Conservation (phyloP, 2,888 invertebrate species). For the Trachelus stipa region DNA sequence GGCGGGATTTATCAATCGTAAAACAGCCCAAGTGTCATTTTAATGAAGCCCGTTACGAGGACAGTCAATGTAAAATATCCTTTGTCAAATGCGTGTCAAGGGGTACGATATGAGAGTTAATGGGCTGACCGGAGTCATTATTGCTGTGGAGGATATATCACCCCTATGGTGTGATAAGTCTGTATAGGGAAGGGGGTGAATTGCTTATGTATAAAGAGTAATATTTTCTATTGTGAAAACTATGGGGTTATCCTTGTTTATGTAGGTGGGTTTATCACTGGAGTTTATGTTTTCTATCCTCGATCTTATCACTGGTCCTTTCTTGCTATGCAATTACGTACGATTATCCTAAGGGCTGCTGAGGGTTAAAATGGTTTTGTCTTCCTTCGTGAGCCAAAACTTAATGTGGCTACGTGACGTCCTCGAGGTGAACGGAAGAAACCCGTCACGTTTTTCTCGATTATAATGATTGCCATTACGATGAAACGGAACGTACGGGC, state of each 20-base stretch:
- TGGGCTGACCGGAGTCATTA: background rate
- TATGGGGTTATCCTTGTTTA: background rate
- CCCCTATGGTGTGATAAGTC: background rate
- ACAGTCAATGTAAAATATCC: background rate
- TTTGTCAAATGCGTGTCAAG: background rate
- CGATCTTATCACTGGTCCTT: background rate
- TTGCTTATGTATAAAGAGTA: background rate
- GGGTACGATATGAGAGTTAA: background rate
- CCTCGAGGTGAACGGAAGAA: background rate
- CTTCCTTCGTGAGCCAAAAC: background rate
- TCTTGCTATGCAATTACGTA: background rate
- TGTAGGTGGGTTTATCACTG: background rate
- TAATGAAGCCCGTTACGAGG: background rate
- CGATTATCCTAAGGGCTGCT: background rate
- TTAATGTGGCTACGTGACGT: background rate
- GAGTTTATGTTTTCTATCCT: background rate
- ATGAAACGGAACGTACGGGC: background rate
- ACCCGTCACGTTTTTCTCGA: background rate
- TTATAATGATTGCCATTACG: background rate
- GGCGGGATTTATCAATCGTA: background rate
- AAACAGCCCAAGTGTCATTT: background rate
- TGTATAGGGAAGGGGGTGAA: background rate
- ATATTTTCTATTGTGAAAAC: background rate
- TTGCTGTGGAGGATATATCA: background rate
- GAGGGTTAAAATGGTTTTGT: background rate